These are phyloP conservation scores for Synanthedon formicaeformis DNA, from an alignment of 2,888 invertebrate species.

Conservation along the genomic window DNA sequence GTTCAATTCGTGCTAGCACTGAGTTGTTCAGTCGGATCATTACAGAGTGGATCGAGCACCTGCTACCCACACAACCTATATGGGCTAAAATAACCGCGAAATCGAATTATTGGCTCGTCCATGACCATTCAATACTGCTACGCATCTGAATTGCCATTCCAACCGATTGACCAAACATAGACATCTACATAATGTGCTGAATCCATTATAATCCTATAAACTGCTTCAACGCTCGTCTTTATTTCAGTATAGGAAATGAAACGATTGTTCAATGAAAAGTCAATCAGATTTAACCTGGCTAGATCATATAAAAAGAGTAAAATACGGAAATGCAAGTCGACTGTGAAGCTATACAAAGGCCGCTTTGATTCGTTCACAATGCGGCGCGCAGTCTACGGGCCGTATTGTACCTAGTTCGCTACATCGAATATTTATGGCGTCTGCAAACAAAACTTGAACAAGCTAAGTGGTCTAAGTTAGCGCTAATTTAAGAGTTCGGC, in stretches of 20 bases:
- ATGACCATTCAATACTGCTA: conserved; percentile 42
- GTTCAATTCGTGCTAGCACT: conserved; percentile 10
- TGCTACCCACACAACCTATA: conserved; percentile 41
- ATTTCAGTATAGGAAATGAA: background rate
- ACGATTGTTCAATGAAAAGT: background rate
- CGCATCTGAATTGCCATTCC: conserved; percentile 39
- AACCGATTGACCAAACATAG: conserved; percentile 33
- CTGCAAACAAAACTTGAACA: conserved; percentile 64
- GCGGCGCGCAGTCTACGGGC: conserved; percentile 23
- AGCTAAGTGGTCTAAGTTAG: conserved; percentile 64
- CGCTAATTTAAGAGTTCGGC: conserved; percentile 64
- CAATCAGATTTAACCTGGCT: background rate
- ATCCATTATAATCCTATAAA: conserved; percentile 23
- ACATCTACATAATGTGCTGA: conserved; percentile 19
- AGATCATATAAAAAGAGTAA: conserved; percentile 3
- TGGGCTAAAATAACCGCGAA: conserved; percentile 60
- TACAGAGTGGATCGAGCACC: conserved; percentile 38
- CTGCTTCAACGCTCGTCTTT: background rate
- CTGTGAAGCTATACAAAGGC: conserved; percentile 30
- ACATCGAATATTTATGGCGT: conserved; percentile 59
- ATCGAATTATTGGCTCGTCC: conserved; percentile 57
- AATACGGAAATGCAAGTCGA: conserved; percentile 20
- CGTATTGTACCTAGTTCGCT: conserved; percentile 43
- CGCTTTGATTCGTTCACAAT: conserved; percentile 40
- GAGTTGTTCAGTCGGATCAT: conserved; percentile 44